Base-by-base conservation (phyloP, 2,113 vertebrate species). In the Proterorhinus semilunaris region DNA sequence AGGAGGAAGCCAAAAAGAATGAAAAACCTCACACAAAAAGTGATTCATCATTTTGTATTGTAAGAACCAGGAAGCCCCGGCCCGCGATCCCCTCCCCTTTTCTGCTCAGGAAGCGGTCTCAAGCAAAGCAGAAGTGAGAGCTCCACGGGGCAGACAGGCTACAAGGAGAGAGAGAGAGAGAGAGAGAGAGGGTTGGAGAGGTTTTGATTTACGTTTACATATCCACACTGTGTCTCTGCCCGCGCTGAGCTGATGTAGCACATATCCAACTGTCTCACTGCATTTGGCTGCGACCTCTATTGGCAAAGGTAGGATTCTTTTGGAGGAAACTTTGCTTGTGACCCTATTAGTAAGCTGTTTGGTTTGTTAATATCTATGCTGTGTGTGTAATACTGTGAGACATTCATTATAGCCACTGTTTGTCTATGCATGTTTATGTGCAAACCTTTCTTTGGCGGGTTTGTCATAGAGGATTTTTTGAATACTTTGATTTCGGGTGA, bases 71-170 rank as follows among this genome's bases (percentile, higher is more conserved):
- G 74, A 91, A 80, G 65, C 79, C 61, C 54, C 3, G 12, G 16
- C 5, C 16, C 27, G 49, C 12, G 1, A 65, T 72, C 79, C 72
- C 88, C 82, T 62, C 87, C 86, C 51, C 10, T 12, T 45, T 72
- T 84, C 71, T 68, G 67, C 69, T 76, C 82, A 88, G 89, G 89
- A 89, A 87, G 78, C 66, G 77, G 70, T 76, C 79, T 82, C 50
- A 75, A 62, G 77, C 68, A 79, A 88, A 87, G 83, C 84, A 87
- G 88, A 88, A 90, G 86, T 88, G 83, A 84, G 77, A 78, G 74
- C 76, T 59, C 66, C 15, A 58, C 15, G 58, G 79, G 51, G 70
- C 47, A 49, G 62, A 73, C 12, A 53, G 78, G 71, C 62, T 27
- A 63, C 10, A 10, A 49, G 67, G 53, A 58, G 36, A 65, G 68